phyloP scores from a whole-genome alignment of 30 jellyfish, hydroid and myxozoan genomes.

The Pseudorhiza aurosa region DNA sequence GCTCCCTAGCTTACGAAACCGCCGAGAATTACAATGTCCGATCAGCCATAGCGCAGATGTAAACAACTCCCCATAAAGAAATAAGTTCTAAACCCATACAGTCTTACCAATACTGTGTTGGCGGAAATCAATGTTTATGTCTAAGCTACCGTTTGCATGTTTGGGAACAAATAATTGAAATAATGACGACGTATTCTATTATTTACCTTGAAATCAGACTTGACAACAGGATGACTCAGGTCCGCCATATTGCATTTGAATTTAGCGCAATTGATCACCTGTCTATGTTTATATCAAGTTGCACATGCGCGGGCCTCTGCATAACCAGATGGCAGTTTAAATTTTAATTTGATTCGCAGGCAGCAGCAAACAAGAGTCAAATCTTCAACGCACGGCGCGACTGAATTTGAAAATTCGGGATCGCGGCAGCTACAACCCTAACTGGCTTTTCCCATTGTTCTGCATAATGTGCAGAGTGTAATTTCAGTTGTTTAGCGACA shows the following conservation, averaged over 20 bases:
- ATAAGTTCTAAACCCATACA: too few relatives aligned
- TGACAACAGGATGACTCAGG: constrained; percentile 1
- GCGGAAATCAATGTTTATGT: neutral
- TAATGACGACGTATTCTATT: neutral
- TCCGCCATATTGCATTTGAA: constrained; percentile 65
- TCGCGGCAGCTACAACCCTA: neutral
- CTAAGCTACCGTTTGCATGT: neutral
- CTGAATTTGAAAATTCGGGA: neutral
- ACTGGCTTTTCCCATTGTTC: neutral
- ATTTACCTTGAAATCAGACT: constrained; percentile 48
- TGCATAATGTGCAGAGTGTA: neutral
- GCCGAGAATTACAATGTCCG: too few relatives aligned
- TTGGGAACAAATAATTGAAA: neutral
- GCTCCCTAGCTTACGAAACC: neutral
- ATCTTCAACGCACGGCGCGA: neutral
- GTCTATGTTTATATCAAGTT: neutral
- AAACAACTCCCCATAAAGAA: too few relatives aligned
- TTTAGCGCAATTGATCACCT: constrained; percentile 67
- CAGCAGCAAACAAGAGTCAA: neutral
- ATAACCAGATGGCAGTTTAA: neutral
- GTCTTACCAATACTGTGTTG: too few relatives aligned
- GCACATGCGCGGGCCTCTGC: constrained; percentile 37
- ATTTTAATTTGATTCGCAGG: neutral
- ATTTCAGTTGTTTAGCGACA: constrained; percentile 6
- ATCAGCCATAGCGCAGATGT: too few relatives aligned